Percentiles rank a stretch among this genome's conserved stretches.
Conservation (phyloP, 1,140 invertebrate species). For the Bombyx mori region DNA sequence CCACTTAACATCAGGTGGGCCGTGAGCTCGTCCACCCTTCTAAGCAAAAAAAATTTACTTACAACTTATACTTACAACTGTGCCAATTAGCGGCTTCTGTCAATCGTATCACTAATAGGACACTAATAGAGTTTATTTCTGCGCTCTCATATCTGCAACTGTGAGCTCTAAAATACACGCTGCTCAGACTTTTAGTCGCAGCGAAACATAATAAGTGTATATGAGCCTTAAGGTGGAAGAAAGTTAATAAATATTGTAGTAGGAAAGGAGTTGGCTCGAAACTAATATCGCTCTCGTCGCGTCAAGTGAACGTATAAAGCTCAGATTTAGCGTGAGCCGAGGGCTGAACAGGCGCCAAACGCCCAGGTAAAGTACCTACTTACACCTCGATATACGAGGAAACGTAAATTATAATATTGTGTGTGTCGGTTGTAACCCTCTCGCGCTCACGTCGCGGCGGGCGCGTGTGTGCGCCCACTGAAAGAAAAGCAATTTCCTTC, state of each 20-base stretch:
- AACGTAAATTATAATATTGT: conserved; percentile 71
- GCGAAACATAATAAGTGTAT: too few species aligned
- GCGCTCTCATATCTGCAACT: not conserved
- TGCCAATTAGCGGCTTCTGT: too few species aligned
- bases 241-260: conserved; percentile 67
- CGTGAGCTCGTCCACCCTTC: too few species aligned
- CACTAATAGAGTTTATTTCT: too few species aligned
- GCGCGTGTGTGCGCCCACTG: conserved; percentile 58
- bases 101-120: too few species aligned
- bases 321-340: conserved; percentile 65
- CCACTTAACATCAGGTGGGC: too few species aligned
- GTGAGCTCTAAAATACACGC: not conserved
- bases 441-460: conserved; percentile 37
- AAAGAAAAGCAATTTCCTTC: conserved; percentile 69
- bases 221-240: conserved; percentile 12
- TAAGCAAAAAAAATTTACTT: too few species aligned
- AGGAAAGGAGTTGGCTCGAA: conserved; percentile 61
- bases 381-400: conserved; percentile 66
- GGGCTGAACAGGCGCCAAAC: conserved; percentile 61
- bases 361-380: conserved; percentile 68
- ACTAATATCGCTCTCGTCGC: conserved; percentile 68
- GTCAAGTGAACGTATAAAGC: conserved; percentile 70
- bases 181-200: not conserved
- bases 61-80: too few species aligned
- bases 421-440: conserved; percentile 64